These are phyloP conservation scores for Orthonychiurus folsomi DNA, from an alignment of 2,888 invertebrate species.

Conservation along the genomic window DNA sequence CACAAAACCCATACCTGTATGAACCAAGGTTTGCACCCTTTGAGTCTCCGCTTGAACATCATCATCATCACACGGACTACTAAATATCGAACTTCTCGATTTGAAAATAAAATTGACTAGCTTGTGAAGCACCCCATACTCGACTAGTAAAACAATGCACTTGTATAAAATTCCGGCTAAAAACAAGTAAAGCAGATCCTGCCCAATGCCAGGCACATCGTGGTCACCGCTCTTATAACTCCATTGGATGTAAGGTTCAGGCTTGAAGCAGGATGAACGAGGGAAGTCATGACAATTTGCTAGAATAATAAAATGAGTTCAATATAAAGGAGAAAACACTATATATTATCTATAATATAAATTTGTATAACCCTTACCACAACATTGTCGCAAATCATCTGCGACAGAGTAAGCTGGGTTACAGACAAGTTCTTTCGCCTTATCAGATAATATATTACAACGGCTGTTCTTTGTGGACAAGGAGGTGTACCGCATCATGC, in stretches of 20 bases:
- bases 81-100: slow-evolving; percentile 14
- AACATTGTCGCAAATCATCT: slow-evolving; percentile 14
- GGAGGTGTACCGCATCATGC: slow-evolving; percentile 21
- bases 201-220: slow-evolving; percentile 22
- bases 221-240: neutral
- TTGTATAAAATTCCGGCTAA: slow-evolving; percentile 13
- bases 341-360: neutral
- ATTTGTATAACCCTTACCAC: slow-evolving; percentile 15
- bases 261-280: slow-evolving; percentile 9
- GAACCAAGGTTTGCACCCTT: slow-evolving; percentile 15
- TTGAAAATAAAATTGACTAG: slow-evolving; percentile 2
- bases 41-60: slow-evolving; percentile 22
- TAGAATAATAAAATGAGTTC: neutral
- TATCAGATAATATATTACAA: slow-evolving; percentile 23
- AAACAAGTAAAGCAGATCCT: slow-evolving; percentile 24
- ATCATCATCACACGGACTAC: slow-evolving; percentile 9
- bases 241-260: slow-evolving; percentile 16
- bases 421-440: slow-evolving; percentile 21
- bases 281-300: slow-evolving; percentile 10
- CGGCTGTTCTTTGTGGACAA: slow-evolving; percentile 23
- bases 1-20: slow-evolving; percentile 16
- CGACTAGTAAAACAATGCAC: neutral
- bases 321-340: neutral
- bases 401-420: slow-evolving; percentile 8
- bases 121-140: neutral